Evolutionary conservation across 2,797 vertebrate genomes (phyloP), one percentile per base, ranked within the genome.

Genomic region (Pseudopleuronectes americanus): DNA sequence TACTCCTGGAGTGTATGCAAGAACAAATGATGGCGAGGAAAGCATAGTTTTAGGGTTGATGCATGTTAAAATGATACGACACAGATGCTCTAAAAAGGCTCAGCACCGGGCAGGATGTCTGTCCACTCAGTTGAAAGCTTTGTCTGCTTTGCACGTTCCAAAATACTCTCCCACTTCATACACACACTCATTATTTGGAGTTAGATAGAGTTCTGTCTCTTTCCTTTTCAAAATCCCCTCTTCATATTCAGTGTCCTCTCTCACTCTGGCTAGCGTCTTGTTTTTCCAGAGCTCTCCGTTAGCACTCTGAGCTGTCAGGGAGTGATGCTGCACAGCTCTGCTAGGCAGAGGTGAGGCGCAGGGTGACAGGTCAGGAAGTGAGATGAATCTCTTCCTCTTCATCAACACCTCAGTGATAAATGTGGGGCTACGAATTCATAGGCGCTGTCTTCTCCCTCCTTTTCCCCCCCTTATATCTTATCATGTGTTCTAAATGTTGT

Each of bases 281-380:
- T 52, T 66, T 58, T 80, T 74, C 64, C 75, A 71, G 70, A 71
- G 56, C 49, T 74, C 74, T 83, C 58, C 1, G 22, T 65, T 57
- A 64, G 76, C 77, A 23, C 77, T 76, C 61, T 4, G 16, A 67
- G 48, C 71, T 80, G 84, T 81, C 83, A 64, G 6, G 36, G 41
- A 8, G 21, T 75, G 80, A 89, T 36, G 31, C 76, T 80, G 76
- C 63, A 49, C 84, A 86, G 84, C 71, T 73, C 68, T 57, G 49
- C 61, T 54, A 66, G 55, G 63, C 67, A 16, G 45, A 41, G 68
- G 64, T 52, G 64, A 72, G 26, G 23, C 7, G 7, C 19, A 17
- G 28, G 38, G 59, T 28, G 62, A 78, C 73, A 68, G 62, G 54
- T 52, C 6, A 3, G 64, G 41, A 68, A 78, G 77, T 76, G 67